Conservation (phyloP, 2,113 vertebrate species). For the Anolis sagrei region DNA sequence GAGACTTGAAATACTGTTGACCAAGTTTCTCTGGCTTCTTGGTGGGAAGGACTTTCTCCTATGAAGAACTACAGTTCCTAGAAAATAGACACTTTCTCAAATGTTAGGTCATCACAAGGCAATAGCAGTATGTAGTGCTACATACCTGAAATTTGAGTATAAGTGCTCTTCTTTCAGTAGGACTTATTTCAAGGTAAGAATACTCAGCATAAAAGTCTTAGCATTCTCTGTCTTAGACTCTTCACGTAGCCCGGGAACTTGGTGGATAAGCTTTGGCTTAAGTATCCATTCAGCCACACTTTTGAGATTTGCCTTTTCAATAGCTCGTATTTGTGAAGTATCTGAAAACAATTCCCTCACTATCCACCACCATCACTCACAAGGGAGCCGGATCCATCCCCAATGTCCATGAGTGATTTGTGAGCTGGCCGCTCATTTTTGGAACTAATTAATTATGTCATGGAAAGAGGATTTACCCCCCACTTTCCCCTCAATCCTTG, state of each 20-base stretch:
- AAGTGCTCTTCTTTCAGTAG: background rate
- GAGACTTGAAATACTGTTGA: background rate
- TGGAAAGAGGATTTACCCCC: constrained; percentile 59
- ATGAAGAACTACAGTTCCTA: background rate
- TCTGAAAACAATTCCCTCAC: constrained; percentile 35
- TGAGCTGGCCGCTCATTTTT: constrained; percentile 39
- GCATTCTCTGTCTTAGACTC: background rate
- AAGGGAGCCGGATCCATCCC: constrained; percentile 13
- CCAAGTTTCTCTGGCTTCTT: background rate
- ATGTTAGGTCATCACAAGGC: background rate
- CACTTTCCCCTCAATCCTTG: constrained; percentile 41
- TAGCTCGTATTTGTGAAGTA: constrained; percentile 7
- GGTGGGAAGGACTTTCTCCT: background rate
- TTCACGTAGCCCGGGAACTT: background rate
- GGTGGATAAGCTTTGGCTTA: background rate
- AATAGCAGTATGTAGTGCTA: background rate
- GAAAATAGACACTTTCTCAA: background rate
- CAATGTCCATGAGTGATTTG: constrained; percentile 37
- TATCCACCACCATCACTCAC: fast-evolving
- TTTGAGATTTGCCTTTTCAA: constrained; percentile 21
- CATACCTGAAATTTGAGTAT: background rate
- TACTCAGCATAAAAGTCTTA: constrained; percentile 7
- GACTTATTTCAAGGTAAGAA: background rate
- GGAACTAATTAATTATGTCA: constrained; percentile 60
- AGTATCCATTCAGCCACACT: constrained; percentile 10